Evolutionary conservation across 2,888 invertebrate species (phyloP).

Genomic region (Parascotia fuliginaria): DNA sequence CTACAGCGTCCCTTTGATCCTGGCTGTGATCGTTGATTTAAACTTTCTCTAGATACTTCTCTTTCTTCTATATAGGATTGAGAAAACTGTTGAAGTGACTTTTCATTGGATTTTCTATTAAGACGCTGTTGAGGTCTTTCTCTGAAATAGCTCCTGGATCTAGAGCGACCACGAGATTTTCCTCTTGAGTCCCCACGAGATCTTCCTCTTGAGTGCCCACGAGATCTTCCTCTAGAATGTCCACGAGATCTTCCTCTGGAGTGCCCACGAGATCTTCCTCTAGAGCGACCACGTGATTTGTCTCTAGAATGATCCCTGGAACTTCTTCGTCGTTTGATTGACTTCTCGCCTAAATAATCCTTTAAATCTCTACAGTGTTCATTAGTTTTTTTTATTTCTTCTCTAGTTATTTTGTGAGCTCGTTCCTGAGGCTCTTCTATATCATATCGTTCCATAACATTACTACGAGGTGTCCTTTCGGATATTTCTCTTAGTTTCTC

Average conservation of each 20-base stretch:
- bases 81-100: too few relatives aligned
- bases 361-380: background rate
- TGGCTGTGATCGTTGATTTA: too few relatives aligned
- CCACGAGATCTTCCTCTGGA: constrained; percentile 11
- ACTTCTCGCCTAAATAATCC: too few relatives aligned
- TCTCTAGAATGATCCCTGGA: constrained; percentile 5
- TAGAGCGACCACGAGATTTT: constrained; percentile 4
- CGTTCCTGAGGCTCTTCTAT: background rate
- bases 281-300: constrained; percentile 19
- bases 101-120: too few relatives aligned
- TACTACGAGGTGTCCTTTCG: background rate
- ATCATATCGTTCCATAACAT: background rate
- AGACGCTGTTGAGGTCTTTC: too few relatives aligned
- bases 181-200: constrained; percentile 6
- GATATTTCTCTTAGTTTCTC: background rate
- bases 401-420: background rate
- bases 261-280: constrained; percentile 1
- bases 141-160: too few relatives aligned
- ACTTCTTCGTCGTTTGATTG: background rate
- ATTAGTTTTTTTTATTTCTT: background rate
- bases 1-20: background rate
- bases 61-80: too few relatives aligned
- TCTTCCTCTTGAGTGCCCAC: constrained; percentile 12
- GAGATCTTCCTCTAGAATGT: constrained; percentile 13
- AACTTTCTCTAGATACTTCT: too few relatives aligned